phyloP scores from a whole-genome alignment of 23 tunicate species.

The Aplidium turbinatum region DNA sequence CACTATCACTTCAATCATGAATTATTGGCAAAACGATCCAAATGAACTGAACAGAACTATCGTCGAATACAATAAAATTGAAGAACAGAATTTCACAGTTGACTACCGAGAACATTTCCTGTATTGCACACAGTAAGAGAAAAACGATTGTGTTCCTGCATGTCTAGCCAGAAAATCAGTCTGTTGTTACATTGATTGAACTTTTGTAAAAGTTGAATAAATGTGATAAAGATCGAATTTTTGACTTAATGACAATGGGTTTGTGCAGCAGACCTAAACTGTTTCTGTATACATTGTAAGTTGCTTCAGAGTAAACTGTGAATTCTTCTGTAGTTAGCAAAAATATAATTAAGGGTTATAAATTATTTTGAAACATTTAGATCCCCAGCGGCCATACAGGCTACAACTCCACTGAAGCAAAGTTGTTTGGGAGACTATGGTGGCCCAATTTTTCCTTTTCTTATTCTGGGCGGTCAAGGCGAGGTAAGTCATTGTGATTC shows the following conservation, averaged over 20 bases:
- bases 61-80: slow-evolving; percentile 27
- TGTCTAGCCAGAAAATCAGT: background rate
- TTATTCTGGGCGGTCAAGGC: slow-evolving; percentile 91
- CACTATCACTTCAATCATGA: slow-evolving; percentile 74
- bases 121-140: slow-evolving; percentile 87
- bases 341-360: too few relatives aligned
- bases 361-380: too few relatives aligned
- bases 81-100: background rate
- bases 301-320: too few relatives aligned
- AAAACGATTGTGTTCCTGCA: background rate
- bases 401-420: slow-evolving; percentile 75
- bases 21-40: slow-evolving; percentile 93
- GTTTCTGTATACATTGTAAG: too few relatives aligned
- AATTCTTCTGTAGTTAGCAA: too few relatives aligned
- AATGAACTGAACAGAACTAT: slow-evolving; percentile 49
- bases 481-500: slow-evolving; percentile 63
- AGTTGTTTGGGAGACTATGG: slow-evolving; percentile 91
- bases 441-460: slow-evolving; percentile 95
- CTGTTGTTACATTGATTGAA: background rate
- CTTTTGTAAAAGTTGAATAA: background rate
- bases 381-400: slow-evolving; percentile 86
- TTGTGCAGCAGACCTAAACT: too few relatives aligned
- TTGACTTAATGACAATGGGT: too few relatives aligned
- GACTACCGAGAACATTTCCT: slow-evolving; percentile 87
- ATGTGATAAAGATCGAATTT: too few relatives aligned